Base-by-base conservation (phyloP, 2,113 vertebrate species). In the Mirounga angustirostris region DNA sequence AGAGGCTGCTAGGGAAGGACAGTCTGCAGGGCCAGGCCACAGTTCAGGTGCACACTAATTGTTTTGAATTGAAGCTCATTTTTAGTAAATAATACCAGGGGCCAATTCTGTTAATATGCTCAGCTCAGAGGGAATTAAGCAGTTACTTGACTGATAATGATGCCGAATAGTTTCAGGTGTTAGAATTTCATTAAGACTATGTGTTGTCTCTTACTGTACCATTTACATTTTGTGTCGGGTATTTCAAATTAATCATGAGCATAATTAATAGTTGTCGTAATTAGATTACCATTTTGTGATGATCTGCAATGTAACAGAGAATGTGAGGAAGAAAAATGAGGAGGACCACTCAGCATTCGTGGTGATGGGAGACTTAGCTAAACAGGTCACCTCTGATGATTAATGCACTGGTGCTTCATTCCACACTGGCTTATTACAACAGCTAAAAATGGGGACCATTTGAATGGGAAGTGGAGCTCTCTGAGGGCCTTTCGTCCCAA, bases 241-340 rank as follows among this genome's bases (percentile, higher is more conserved):
- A 84, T 96, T 98, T 97, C 84, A 95, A 79, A 91, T 98, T 97
- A 98, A 97, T 98, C 97, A 92, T 1, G n/a, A 90, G 69, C 46
- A 36, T 98, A 97, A 98, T 97, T 98, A 97, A 98, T 96, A 92
- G 94, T 86, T 87, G 21, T 78, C 33, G 82, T 97, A 97, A 97
- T 98, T 97, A 91, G 88, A 95, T 98, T 93, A 73, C 84, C 58
- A 93, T 97, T 97, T 89, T 80, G 63, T 92, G 90, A 90, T 67
- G 69, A 65, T 96, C 82, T 33, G 40, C 26, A 65, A 14, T 26
- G 26, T 87, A 89, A 50, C 21, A 71, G 95, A 95, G 88, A 84
- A 81, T 2, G 15, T 28, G 84, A 71, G 69, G 92, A 82, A 69
- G 86, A 96, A 87, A 80, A 87, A 80, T 40, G 82, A 83, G 63